Percentiles rank a stretch among this genome's conserved stretches.
Evolutionary conservation across 2,797 vertebrate species (phyloP).

Genomic region (Hypotaenidia okinawae): DNA sequence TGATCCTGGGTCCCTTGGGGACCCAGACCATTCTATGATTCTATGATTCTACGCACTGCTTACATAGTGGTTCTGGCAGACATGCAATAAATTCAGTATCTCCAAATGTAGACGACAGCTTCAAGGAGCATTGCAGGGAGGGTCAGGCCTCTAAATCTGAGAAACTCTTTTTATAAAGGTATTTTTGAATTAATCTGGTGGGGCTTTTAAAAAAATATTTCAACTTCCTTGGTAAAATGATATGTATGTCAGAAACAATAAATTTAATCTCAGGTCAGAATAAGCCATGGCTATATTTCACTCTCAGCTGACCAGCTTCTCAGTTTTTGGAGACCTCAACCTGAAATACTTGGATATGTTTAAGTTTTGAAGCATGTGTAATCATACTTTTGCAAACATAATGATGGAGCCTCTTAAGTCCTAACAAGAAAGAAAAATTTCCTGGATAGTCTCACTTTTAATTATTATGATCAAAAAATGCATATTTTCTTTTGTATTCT

Average conservation of each 20-base stretch:
- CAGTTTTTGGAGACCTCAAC: background rate
- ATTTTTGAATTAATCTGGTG: background rate
- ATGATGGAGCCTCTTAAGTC: background rate
- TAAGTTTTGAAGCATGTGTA: background rate
- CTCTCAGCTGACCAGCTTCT: background rate
- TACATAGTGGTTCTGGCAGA: background rate
- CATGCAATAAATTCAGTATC: background rate
- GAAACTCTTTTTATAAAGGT: background rate
- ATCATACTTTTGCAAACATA: background rate
- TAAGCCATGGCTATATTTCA: background rate
- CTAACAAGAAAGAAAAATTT: background rate
- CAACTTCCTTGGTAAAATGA: background rate
- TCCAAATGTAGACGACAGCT: background rate
- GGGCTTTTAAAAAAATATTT: background rate
- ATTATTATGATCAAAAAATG: background rate
- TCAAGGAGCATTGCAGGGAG: background rate
- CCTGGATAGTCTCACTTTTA: background rate
- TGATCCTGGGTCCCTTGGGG: too few species aligned
- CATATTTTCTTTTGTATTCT: background rate
- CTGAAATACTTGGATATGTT: background rate
- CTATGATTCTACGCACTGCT: too few species aligned
- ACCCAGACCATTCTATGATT: too few species aligned
- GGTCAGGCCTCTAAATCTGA: background rate
- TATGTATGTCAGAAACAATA: background rate
- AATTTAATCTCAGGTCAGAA: background rate